Percentiles rank a stretch among this genome's conserved stretches.
Conservation (phyloP, 37 sponge, comb jelly and placozoan species). For the Lycopodina hypogea region DNA sequence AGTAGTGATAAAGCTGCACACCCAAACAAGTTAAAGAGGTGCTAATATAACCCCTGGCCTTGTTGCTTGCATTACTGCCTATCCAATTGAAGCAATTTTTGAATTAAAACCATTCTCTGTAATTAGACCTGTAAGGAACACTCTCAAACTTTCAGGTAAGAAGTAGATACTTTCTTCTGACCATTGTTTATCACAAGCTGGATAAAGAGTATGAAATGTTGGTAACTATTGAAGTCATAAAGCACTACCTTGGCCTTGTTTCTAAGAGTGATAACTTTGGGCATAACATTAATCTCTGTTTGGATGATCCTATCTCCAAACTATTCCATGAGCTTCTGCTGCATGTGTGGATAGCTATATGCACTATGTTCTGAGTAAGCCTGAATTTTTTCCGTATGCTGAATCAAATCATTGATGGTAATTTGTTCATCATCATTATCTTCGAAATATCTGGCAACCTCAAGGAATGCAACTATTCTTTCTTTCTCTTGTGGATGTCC, state of each 20-base stretch:
- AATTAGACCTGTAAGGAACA: constrained; percentile 2
- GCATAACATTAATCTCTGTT: constrained; percentile 24
- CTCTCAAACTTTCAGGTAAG: constrained; percentile 23
- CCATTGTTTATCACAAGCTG: constrained; percentile 4
- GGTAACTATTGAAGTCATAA: constrained; percentile 36
- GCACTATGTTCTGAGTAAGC: constrained; percentile 17
- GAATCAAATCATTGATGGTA: constrained; percentile 7
- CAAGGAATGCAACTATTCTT: constrained; percentile 22
- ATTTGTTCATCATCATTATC: constrained; percentile 20
- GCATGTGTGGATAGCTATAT: constrained; percentile 21
- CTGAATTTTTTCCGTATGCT: background rate
- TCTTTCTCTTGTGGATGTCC: constrained; percentile 18
- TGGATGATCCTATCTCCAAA: constrained; percentile 23
- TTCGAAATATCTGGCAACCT: constrained; percentile 13
- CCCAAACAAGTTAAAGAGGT: constrained; percentile 15
- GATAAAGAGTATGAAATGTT: constrained; percentile 34
- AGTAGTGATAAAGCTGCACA: constrained; percentile 1
- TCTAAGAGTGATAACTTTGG: constrained; percentile 31
- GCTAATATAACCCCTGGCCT: constrained; percentile 34
- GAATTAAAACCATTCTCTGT: background rate
- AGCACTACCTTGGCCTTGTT: constrained; percentile 24
- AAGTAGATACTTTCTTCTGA: constrained; percentile 28
- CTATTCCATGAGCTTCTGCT: constrained; percentile 7
- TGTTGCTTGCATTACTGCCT: constrained; percentile 36
- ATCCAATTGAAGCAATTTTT: constrained; percentile 18